phyloP scores from a whole-genome alignment of 2,888 invertebrate species.

The Himalopsyche anomala region DNA sequence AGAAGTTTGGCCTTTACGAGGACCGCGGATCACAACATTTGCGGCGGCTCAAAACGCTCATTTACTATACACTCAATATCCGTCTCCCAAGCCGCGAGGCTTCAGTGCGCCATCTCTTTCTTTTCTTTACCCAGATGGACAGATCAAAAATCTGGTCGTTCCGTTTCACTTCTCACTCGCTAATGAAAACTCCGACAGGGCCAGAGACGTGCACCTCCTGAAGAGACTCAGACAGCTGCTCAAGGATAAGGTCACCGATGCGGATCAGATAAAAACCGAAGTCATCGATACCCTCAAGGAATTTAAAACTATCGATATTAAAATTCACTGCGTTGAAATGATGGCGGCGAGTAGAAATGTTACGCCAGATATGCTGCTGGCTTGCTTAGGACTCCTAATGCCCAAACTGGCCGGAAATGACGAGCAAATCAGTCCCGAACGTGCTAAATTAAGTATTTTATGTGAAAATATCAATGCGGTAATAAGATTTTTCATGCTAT shows the following conservation, averaged over 20 bases:
- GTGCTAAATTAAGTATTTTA: slow-evolving; percentile 67
- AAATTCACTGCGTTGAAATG: slow-evolving; percentile 84
- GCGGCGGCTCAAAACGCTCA: slow-evolving; percentile 91
- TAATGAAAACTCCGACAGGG: slow-evolving; percentile 90
- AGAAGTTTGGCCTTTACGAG: slow-evolving; percentile 95
- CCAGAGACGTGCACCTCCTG: slow-evolving; percentile 91
- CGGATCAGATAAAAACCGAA: slow-evolving; percentile 76
- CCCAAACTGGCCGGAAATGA: slow-evolving; percentile 67
- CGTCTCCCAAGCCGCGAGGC: slow-evolving; percentile 76
- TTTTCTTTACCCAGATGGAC: slow-evolving; percentile 89
- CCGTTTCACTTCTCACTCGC: slow-evolving; percentile 95
- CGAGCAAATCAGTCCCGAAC: slow-evolving; percentile 63
- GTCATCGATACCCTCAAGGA: slow-evolving; percentile 78
- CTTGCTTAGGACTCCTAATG: slow-evolving; percentile 60
- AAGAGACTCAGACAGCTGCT: slow-evolving; percentile 84
- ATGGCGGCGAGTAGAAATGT: slow-evolving; percentile 81
- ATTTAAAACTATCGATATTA: slow-evolving; percentile 84
- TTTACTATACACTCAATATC: slow-evolving; percentile 87
- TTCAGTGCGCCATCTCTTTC: slow-evolving; percentile 80
- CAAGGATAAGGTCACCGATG: slow-evolving; percentile 76
- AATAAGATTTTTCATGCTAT: slow-evolving; percentile 69
- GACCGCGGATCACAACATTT: slow-evolving; percentile 93
- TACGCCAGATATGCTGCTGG: slow-evolving; percentile 78
- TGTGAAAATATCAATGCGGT: slow-evolving; percentile 68
- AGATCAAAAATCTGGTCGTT: slow-evolving; percentile 87